Evolutionary conservation across 2,113 vertebrate genomes (phyloP), one percentile per base, ranked within the genome.

Genomic region (Cynopterus brachyotis): DNA sequence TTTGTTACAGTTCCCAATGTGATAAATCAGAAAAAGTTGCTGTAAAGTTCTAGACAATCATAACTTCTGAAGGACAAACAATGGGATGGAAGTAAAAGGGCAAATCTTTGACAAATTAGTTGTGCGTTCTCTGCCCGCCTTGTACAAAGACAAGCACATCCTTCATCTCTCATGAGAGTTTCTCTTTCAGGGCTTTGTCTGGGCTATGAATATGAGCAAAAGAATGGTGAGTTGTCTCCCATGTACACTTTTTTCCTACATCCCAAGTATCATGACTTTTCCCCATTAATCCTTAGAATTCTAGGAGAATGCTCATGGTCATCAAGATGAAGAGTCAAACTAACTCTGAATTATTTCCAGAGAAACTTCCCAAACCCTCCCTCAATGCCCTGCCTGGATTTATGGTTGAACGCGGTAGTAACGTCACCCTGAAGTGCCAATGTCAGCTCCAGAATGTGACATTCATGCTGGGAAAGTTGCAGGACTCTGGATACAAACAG

Each of bases 171-270:
- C 70, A 90, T 4, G 32, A 30, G 8, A 0, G 26, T 83, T 91
- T 97, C 86, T 96, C 69, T 94, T 95, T 28, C 92, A 97, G 97
- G 96, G 50, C 62, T 96, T 9, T 73, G 82, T 69, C 73, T 96
- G 92, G 87, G 82, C 32, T 72, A 10, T 1, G 60, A 66, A 79
- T 82, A 69, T 0, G 73, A 62, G 19, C 37, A 16, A 6, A 42
- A 50, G 11, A 32, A 50, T 3, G 86, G 96, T 97, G 73, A 96
- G 97, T 95, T 24, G n/a, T 50, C 35, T 55, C 40, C 35, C 22
- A 5, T 3, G 10, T 60, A 4, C 6, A 45, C 28, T n/a, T 60
- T 22, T 5, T 64, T 42, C n/a, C 53, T 2, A 1, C 9, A 9
- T 12, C n/a, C 42, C 9, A 1, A 16, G 6, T 9, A 2, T 32